Conservation (phyloP, 37 sponge, comb jelly and placozoan genomes). For the Chondrosia reniformis region DNA sequence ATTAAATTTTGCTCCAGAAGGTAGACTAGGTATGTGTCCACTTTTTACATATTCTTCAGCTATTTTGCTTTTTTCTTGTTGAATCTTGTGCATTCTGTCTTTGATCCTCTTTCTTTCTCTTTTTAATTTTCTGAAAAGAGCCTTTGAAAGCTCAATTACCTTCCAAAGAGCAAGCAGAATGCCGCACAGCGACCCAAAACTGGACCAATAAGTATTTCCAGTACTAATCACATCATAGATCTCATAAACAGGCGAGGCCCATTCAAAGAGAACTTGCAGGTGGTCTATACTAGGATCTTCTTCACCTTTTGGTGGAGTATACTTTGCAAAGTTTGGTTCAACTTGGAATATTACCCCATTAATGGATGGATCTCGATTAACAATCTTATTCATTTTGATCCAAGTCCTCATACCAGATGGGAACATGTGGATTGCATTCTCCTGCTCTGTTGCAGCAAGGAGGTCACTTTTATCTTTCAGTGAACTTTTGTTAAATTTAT, state of each 20-base stretch:
- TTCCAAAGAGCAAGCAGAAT: conserved; percentile 11
- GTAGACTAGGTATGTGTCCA: neutral
- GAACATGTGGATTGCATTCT: neutral
- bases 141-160: neutral
- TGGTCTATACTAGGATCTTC: neutral
- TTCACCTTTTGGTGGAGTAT: neutral
- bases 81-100: neutral
- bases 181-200: conserved; percentile 6
- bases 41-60: neutral
- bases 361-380: neutral
- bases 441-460: neutral
- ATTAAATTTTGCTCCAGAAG: neutral
- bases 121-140: neutral
- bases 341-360: neutral
- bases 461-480: neutral
- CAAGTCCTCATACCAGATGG: conserved; percentile 18
- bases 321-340: conserved; percentile 6
- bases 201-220: neutral
- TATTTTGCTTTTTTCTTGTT: neutral
- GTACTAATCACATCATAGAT: neutral
- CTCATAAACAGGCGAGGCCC: conserved; percentile 3
- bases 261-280: conserved; percentile 18
- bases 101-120: conserved; percentile 3
- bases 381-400: neutral
- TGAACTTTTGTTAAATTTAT: neutral